phyloP scores from a whole-genome alignment of 2,113 vertebrate species.

The Sphaerodactylus townsendi region DNA sequence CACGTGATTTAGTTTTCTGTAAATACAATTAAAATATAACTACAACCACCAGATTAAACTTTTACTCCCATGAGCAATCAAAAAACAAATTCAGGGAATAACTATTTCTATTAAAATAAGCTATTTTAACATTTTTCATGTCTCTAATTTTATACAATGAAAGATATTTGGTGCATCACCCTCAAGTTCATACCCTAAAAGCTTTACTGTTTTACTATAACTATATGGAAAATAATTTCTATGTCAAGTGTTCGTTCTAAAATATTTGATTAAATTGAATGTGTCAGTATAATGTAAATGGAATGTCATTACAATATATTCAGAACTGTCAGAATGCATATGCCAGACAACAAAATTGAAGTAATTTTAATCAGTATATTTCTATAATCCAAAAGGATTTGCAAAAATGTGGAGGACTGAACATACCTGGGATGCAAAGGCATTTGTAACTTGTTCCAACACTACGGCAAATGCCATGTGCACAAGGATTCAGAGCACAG shows the following conservation, averaged over 20 bases:
- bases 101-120: not conserved
- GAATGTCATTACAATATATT: constrained; percentile 31
- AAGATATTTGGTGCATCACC: not conserved
- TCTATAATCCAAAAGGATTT: not conserved
- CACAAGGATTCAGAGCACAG: constrained; percentile 94
- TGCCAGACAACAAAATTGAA: constrained; percentile 26
- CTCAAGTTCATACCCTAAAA: constrained; percentile 25
- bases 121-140: not conserved
- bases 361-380: constrained; percentile 24
- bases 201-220: constrained; percentile 20
- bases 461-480: constrained; percentile 92
- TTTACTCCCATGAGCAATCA: not conserved
- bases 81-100: not conserved
- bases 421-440: constrained; percentile 92
- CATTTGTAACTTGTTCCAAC: constrained; percentile 96
- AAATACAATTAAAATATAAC: not conserved
- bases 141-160: not conserved
- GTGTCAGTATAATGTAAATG: not conserved
- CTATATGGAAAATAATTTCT: constrained; percentile 38
- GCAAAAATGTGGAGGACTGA: not conserved
- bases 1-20: not conserved
- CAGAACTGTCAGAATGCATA: constrained; percentile 12
- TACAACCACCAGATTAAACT: not conserved
- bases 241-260: constrained; percentile 38
- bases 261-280: constrained; percentile 35